phyloP scores from a whole-genome alignment of 2,113 vertebrate genomes.

The Zeus faber region DNA sequence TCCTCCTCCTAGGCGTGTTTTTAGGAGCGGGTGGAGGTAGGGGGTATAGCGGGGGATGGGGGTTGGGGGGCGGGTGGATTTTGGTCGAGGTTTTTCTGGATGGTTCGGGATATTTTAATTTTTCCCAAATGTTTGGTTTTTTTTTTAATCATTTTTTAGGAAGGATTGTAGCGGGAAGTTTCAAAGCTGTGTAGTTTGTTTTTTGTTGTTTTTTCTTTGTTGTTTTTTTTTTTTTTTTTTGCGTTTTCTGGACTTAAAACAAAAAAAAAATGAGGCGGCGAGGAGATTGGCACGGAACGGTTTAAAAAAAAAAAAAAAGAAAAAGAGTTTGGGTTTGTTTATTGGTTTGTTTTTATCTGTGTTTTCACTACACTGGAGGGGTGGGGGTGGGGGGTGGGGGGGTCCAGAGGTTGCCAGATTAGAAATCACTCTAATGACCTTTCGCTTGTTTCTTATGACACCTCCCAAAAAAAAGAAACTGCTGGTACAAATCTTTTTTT shows the following conservation, averaged over 20 bases:
- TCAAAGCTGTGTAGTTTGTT: too few species aligned
- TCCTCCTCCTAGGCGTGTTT: neutral
- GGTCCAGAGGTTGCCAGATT: conserved; percentile 45
- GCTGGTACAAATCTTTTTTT: conserved; percentile 82
- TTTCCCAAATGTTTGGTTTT: conserved; percentile 20
- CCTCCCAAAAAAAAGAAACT: conserved; percentile 72
- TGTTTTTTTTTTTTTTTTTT: neutral
- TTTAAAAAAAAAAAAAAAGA: conserved; percentile 41
- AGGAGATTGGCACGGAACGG: too few species aligned
- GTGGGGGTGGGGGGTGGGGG: conserved; percentile 1
- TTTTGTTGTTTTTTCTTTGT: neutral
- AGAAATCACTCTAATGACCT: conserved; percentile 86
- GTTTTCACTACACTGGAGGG: conserved; percentile 22
- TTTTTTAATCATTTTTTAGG: conserved; percentile 37
- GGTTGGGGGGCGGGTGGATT: neutral
- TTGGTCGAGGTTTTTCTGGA: neutral
- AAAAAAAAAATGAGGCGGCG: conserved; percentile 22
- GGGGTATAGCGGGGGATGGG: neutral
- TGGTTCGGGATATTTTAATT: neutral
- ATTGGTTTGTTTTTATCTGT: neutral
- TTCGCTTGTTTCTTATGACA: conserved; percentile 92
- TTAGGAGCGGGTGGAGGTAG: neutral
- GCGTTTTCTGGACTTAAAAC: conserved; percentile 49
- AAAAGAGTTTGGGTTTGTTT: conserved; percentile 27
- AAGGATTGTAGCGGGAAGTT: too few species aligned